Conservation (phyloP, 2,113 vertebrate genomes). For the Okapia johnstoni region DNA sequence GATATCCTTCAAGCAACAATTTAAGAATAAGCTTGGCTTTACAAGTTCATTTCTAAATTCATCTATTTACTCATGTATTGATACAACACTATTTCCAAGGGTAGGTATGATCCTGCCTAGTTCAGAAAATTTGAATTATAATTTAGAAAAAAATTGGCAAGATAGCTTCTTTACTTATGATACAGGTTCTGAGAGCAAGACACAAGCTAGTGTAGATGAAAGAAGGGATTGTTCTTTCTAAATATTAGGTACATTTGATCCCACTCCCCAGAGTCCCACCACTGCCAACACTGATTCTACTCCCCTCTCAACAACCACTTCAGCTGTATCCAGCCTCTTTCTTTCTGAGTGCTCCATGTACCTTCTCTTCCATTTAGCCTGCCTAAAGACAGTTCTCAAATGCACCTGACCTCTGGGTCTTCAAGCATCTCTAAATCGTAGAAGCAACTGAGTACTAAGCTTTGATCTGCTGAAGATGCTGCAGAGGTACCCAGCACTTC, state of each 20-base stretch:
- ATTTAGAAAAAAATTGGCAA: not conserved
- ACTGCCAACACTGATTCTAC: not conserved
- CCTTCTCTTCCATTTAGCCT: not conserved
- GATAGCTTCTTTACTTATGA: not conserved
- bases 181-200: not conserved
- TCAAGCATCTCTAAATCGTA: not conserved
- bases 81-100: not conserved
- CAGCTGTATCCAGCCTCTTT: not conserved
- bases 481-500: not conserved
- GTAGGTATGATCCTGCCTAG: not conserved
- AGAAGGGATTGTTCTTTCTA: not conserved
- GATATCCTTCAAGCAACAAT: not conserved
- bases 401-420: not conserved
- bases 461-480: not conserved
- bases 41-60: not conserved
- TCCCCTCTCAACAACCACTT: not conserved
- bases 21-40: not conserved
- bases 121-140: not conserved
- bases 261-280: not conserved
- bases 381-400: not conserved
- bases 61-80: not conserved
- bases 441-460: not conserved
- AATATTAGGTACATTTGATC: not conserved
- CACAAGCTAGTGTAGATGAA: not conserved
- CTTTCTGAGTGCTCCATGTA: not conserved